These are phyloP conservation scores for Typhlichthys eigenmanni DNA, from an alignment of 2,797 vertebrate genomes.

Conservation along the genomic window DNA sequence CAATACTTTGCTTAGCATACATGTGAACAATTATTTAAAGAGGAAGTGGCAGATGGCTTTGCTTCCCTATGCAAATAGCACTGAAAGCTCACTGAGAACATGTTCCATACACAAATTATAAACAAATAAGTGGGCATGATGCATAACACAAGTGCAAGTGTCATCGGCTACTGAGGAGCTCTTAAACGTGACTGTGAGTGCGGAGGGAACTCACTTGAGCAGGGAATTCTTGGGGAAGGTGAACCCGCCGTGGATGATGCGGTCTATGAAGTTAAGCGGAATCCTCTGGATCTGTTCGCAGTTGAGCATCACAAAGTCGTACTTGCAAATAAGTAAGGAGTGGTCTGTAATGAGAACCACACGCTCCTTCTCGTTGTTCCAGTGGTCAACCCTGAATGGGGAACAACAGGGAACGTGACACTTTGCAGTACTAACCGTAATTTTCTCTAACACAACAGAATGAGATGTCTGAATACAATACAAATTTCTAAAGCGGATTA, in stretches of 20 bases:
- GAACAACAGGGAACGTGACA: constrained; percentile 11
- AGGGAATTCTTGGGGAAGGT: constrained; percentile 77
- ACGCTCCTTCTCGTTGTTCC: constrained; percentile 88
- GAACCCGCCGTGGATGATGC: constrained; percentile 77
- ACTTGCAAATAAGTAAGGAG: constrained; percentile 82
- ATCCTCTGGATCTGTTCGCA: constrained; percentile 79
- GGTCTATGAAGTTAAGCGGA: constrained; percentile 71
- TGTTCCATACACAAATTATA: constrained; percentile 2
- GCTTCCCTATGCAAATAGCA: no score
- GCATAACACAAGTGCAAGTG: no score
- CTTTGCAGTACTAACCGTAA: background rate
- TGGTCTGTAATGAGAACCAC: constrained; percentile 73
- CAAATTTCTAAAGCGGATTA: no score
- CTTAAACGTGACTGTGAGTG: background rate
- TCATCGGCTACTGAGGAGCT: background rate
- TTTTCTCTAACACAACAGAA: background rate
- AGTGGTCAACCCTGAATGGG: constrained; percentile 79
- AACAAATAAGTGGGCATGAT: background rate
- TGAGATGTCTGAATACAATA: no score
- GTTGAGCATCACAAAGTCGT: constrained; percentile 82
- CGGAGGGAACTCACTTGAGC: constrained; percentile 72
- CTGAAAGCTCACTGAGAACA: background rate
- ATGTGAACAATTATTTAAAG: no score
- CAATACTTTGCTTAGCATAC: no score
- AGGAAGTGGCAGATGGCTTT: no score